phyloP scores from a whole-genome alignment of 2,113 vertebrate species.

The Tringa solitaria region DNA sequence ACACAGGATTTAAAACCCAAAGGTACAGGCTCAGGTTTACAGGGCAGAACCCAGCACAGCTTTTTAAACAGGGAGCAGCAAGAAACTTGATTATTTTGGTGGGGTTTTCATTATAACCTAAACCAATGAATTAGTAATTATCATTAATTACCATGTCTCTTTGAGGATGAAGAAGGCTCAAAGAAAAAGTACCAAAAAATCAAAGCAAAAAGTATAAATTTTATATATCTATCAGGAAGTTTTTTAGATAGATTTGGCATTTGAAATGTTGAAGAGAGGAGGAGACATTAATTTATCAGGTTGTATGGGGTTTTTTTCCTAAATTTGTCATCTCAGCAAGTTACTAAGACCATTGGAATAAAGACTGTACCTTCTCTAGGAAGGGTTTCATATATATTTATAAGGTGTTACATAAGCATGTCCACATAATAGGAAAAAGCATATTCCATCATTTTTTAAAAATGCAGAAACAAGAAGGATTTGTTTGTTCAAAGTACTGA shows the following conservation, averaged over 20 bases:
- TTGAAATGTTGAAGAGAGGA: background rate
- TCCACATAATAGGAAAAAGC: background rate
- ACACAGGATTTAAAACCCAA: background rate
- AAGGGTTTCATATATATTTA: background rate
- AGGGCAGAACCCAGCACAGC: background rate
- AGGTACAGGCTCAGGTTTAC: background rate
- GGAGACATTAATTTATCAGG: background rate
- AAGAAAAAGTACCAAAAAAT: background rate
- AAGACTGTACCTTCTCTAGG: background rate
- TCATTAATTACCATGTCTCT: background rate
- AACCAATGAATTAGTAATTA: background rate
- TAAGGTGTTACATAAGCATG: background rate
- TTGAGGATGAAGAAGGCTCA: background rate
- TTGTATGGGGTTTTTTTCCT: fast-evolving
- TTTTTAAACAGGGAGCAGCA: background rate
- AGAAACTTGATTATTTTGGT: background rate
- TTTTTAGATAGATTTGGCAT: background rate
- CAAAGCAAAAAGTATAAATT: background rate
- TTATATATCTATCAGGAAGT: background rate
- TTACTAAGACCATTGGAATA: background rate
- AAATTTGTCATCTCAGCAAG: background rate
- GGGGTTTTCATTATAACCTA: background rate
- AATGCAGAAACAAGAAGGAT: background rate
- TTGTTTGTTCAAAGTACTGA: background rate
- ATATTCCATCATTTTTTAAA: background rate